Base-by-base conservation (phyloP, 1,140 invertebrate species). In the Macrobrachium rosenbergii region DNA sequence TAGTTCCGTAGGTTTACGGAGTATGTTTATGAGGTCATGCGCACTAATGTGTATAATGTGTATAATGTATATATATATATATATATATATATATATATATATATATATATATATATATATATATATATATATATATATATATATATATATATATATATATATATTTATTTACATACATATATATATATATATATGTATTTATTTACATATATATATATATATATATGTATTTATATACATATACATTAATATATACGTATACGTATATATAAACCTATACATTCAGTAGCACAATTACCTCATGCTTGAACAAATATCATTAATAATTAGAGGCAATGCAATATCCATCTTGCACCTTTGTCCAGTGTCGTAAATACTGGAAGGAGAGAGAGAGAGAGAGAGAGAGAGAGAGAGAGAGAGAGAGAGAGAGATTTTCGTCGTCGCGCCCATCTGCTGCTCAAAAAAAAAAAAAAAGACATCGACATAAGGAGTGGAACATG, bases 181-280 rank as follows among this genome's bases (percentile, higher is more conserved):
- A 67, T 67, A 67, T 67, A 67, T 67, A 67, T 67, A 67, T 67
- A 67, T 67, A 67, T 67, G 8, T 67, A 67, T 64, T n/a, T 64
- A 64, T 64, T 6, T 64, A 64, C 12, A 64, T 64, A 64, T 64
- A 64, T 64, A 64, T 64, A 64, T 64, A 64, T 64, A 69, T 67
- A 67, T 67, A 67, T 0, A 67, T 67, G 19, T 67, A 67, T 67
- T 14, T 19, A 67, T 67, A 67, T 67, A 67, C 3, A 67, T 19
- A 16, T 19, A 19, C 3, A 67, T 67, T 1, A 14, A 64, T 67
- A 21, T 67, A 17, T n/a, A n/a, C 2, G n/a, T n/a, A 69, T 23
- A 69, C 2, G 3, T 37, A 69, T 19, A 69, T 23, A 69, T 19
- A 69, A 2, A 69, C n/a, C 21, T 19, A 23, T 19, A 16, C 0